A percentile compares a stretch with the other conserved stretches of the same genome.
phyloP scores from a whole-genome alignment of 2,113 vertebrate genomes.

The Nanorana parkeri region DNA sequence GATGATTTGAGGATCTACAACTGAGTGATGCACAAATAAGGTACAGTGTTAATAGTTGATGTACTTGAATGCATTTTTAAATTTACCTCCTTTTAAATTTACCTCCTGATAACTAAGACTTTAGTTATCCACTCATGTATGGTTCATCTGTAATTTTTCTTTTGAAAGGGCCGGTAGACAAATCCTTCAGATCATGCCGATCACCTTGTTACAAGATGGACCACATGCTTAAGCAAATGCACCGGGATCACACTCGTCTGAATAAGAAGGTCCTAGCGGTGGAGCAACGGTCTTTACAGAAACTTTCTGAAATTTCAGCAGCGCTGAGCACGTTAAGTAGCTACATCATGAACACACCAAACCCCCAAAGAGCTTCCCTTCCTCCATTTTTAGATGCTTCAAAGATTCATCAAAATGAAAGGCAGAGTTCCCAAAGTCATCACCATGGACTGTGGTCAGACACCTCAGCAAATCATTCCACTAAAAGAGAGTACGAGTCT shows the following conservation, averaged over 20 bases:
- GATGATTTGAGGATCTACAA: too few species aligned
- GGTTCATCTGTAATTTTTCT: slow-evolving; percentile 21
- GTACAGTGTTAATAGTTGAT: too few species aligned
- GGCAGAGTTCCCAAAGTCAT: not conserved
- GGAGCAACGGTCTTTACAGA: slow-evolving; percentile 44
- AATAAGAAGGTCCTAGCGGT: slow-evolving; percentile 50
- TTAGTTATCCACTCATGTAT: not conserved
- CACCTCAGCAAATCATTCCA: not conserved
- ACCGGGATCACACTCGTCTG: slow-evolving; percentile 27
- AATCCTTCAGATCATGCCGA: slow-evolving; percentile 45
- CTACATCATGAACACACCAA: slow-evolving; percentile 32
- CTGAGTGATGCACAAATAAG: too few species aligned
- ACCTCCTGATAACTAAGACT: too few species aligned
- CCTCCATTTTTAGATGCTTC: not conserved
- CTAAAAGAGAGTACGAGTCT: slow-evolving; percentile 29
- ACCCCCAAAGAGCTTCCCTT: not conserved
- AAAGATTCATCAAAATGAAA: slow-evolving; percentile 29
- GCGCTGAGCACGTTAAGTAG: not conserved
- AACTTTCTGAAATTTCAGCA: slow-evolving; percentile 55
- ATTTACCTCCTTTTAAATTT: too few species aligned
- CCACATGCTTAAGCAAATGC: slow-evolving; percentile 45
- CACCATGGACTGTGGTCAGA: slow-evolving; percentile 19
- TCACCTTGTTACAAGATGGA: slow-evolving; percentile 28
- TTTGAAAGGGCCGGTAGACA: slow-evolving; percentile 35
- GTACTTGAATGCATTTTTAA: too few species aligned